Base-by-base conservation (phyloP, 2,113 vertebrate genomes). In the Siphamia tubifer region DNA sequence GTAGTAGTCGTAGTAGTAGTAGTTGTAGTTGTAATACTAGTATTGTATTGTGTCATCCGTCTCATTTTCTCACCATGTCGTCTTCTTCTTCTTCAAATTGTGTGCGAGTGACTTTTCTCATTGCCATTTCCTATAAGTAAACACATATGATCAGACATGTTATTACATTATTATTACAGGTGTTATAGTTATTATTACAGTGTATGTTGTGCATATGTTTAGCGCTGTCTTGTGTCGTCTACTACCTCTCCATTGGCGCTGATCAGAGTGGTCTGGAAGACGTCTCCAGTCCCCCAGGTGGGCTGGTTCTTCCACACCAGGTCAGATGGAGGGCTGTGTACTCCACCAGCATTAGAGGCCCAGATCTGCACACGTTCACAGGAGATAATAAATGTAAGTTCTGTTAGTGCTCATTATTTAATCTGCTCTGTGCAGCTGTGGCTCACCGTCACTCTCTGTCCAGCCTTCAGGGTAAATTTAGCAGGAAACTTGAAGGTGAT, bases 261-360 rank as follows among this genome's bases (percentile, higher is more conserved):
- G 84, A 98, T 90, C 45, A 99, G 94, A 2, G 92, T 94, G 0
- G 96, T 99, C 64, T 96, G 94, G 77, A 98, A 90, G 76, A 93
- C 85, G 86, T 98, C 96, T 12, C 98, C 98, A 0, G 87, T 94
- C 43, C 97, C 96, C 98, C 98, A 99, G 4, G 94, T 93, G 62
- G 88, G 80, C 84, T 97, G 95, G 0, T 86, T 90, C 89, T 98
- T 99, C 96, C 96, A 97, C 61, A 99, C 94, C 87, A 99, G 48
- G 42, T 99, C 97, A 0, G 93, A 90, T 6, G 98, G 97, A 25
- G 96, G 96, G 56, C 83, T 98, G 8, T 98, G 95, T 51, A 90
- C 83, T 0, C 90, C 93, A 1, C 96, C 96, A 0, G 93, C 93
- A 3, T 92, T 95, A 0, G 96, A 88, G 3, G 96, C 94, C 98